phyloP scores from a whole-genome alignment of 2,113 vertebrate species.

The Steatornis caripensis region DNA sequence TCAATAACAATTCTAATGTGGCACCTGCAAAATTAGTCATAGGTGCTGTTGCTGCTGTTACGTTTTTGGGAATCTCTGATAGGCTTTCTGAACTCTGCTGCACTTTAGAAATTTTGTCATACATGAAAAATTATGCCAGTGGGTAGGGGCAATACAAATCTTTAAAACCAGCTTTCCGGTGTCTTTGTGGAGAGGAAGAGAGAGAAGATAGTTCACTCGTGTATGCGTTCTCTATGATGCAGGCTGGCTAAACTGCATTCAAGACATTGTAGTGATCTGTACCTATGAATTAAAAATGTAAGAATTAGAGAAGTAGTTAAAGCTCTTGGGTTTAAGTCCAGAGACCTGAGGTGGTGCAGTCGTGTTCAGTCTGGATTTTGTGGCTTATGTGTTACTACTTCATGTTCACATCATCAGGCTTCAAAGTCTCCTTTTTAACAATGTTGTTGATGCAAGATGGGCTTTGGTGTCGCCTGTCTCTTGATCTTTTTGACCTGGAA shows the following conservation, averaged over 20 bases:
- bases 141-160: conserved; percentile 19
- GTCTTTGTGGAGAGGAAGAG: background rate
- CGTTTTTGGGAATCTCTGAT: conserved; percentile 18
- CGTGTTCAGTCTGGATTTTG: background rate
- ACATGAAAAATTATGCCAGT: background rate
- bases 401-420: background rate
- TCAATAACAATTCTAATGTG: conserved; percentile 17
- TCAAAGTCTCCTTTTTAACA: background rate
- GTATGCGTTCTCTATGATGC: background rate
- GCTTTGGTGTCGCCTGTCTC: background rate
- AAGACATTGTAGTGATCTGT: background rate
- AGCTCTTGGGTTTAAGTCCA: conserved; percentile 3
- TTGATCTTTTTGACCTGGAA: background rate
- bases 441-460: background rate
- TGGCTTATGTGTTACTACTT: background rate
- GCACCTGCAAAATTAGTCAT: background rate
- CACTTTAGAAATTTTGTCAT: conserved; percentile 65
- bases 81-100: conserved; percentile 63
- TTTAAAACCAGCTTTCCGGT: background rate
- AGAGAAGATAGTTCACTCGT: background rate
- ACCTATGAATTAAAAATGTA: background rate
- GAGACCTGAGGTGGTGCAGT: background rate
- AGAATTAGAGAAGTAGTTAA: background rate
- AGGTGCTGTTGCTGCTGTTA: conserved; percentile 50
- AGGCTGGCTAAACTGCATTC: background rate